Percentiles rank a stretch among this genome's conserved stretches.
Conservation (phyloP, 2,113 vertebrate genomes). For the Albula glossodonta region DNA sequence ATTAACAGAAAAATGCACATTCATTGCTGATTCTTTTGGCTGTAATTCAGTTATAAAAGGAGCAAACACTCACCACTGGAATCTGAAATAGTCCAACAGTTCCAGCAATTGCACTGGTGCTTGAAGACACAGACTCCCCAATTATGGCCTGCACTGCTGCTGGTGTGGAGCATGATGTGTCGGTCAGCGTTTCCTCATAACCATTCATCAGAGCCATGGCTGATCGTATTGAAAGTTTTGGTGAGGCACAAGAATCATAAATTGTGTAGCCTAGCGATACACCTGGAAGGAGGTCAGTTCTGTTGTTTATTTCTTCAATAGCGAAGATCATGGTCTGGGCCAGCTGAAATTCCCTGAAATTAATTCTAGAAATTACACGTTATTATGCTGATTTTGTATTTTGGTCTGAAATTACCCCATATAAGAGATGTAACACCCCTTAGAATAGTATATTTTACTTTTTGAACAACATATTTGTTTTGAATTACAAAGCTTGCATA, state of each 20-base stretch:
- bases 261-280: constrained; percentile 66
- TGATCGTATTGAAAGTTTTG: constrained; percentile 50
- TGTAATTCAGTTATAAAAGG: not conserved
- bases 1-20: no score
- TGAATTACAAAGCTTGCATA: no score
- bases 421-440: not conserved
- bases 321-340: constrained; percentile 71
- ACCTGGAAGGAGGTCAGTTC: constrained; percentile 60
- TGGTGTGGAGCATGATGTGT: constrained; percentile 49
- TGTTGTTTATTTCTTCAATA: constrained; percentile 73
- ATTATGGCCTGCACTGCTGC: constrained; percentile 65
- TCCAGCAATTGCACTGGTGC: constrained; percentile 60
- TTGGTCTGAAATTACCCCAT: no score
- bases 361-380: constrained; percentile 48
- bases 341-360: constrained; percentile 68
- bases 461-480: no score
- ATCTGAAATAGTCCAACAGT: constrained; percentile 62
- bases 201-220: constrained; percentile 61
- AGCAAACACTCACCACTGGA: constrained; percentile 57
- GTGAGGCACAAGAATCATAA: constrained; percentile 65
- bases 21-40: not conserved
- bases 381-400: no score
- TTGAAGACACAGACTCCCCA: constrained; percentile 64
- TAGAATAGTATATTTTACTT: no score
- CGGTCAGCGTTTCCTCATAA: constrained; percentile 35